A percentile compares a stretch with the other conserved stretches of the same genome.
These are phyloP conservation scores for Drosophila atroscutellata DNA, from an alignment of 2,888 invertebrate genomes.

Conservation along the genomic window DNA sequence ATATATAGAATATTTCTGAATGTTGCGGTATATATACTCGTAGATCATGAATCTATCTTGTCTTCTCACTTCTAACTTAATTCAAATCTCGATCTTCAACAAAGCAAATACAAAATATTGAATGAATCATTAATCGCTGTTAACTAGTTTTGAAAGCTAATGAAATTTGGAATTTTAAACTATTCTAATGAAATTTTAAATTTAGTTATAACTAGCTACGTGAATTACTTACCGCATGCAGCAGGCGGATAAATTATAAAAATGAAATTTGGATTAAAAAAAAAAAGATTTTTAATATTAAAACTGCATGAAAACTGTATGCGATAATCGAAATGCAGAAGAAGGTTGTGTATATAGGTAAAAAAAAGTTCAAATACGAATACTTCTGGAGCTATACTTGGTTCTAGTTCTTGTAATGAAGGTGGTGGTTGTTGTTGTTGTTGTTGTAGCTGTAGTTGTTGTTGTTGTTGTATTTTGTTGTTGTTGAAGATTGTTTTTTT, in stretches of 20 bases:
- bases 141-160: background rate
- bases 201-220: background rate
- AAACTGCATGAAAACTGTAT: background rate
- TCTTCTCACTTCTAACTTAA: background rate
- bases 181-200: background rate
- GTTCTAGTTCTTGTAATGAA: constrained; percentile 50
- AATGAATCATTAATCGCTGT: background rate
- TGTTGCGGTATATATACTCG: background rate
- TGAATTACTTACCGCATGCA: constrained; percentile 73
- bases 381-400: constrained; percentile 37
- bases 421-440: constrained; percentile 29
- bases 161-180: background rate
- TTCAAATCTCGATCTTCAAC: background rate
- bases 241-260: constrained; percentile 34
- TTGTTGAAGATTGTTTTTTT: constrained; percentile 26
- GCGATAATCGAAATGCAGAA: background rate
- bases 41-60: background rate
- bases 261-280: constrained; percentile 6
- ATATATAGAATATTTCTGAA: background rate
- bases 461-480: constrained; percentile 46
- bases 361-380: constrained; percentile 8
- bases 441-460: background rate
- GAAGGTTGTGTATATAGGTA: background rate
- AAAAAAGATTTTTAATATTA: background rate
- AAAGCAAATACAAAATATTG: background rate